Evolutionary conservation across 2,888 invertebrate genomes (phyloP).

Genomic region (Pyrochroa serraticornis): DNA sequence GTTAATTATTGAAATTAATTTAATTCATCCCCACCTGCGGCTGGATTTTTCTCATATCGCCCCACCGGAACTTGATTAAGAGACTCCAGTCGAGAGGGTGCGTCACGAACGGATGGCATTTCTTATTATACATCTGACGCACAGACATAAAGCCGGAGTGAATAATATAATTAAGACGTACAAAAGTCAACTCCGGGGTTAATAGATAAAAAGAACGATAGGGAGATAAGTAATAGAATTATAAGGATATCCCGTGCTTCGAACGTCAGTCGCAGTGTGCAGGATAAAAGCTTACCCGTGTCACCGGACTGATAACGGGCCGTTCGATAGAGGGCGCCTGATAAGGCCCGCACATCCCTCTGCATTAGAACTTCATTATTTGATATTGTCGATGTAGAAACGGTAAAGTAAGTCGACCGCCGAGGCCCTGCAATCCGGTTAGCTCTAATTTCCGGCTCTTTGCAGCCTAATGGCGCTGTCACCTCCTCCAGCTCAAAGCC

Average conservation of each 20-base stretch:
- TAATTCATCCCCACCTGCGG: conserved; percentile 9
- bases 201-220: conserved; percentile 56
- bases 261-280: conserved; percentile 38
- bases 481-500: conserved; percentile 10
- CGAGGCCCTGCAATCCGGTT: conserved; percentile 22
- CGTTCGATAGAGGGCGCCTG: conserved; percentile 29
- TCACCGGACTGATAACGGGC: conserved; percentile 31
- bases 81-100: conserved; percentile 22
- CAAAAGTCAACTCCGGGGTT: conserved; percentile 55
- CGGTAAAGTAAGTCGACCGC: conserved; percentile 19
- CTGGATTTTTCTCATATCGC: conserved; percentile 12
- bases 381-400: conserved; percentile 30
- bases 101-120: conserved; percentile 30
- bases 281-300: conserved; percentile 38
- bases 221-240: conserved; percentile 55
- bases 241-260: conserved; percentile 49
- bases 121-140: conserved; percentile 30
- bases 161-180: conserved; percentile 54
- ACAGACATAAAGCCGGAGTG: conserved; percentile 43
- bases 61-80: conserved; percentile 25
- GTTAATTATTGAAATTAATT: conserved; percentile 6
- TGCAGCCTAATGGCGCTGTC: conserved; percentile 20
- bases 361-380: conserved; percentile 31
- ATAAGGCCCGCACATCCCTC: conserved; percentile 32
- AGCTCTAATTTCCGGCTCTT: conserved; percentile 29